Base-by-base conservation (phyloP, 2,888 invertebrate genomes). In the Polia nebulosa region DNA sequence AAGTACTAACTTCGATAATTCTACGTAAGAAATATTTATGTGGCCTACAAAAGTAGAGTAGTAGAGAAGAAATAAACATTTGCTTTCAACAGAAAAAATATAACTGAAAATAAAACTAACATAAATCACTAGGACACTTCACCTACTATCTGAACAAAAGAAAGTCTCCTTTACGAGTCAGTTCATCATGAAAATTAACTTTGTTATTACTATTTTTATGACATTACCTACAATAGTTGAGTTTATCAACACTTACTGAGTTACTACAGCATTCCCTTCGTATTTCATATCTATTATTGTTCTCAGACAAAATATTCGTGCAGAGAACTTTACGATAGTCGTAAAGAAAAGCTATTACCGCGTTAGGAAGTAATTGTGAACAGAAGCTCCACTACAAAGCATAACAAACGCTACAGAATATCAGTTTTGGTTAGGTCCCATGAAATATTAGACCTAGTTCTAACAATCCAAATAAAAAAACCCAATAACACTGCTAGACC, bases 301-400 rank as follows among this genome's bases (percentile, higher is more conserved):
- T 81, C 81, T 77, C 68, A 80, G 85, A 83, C 80, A 83, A 85
- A 81, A 85, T 82, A 84, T 86, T 85, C 80, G 80, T 68, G 72
- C 62, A 69, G 80, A 80, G 82, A 80, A 78, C 79, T 90, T 90
- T 89, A 90, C 81, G 88, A 86, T 82, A 73, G 83, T 81, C 88
- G 79, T 90, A 91, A 83, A 91, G 76, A 87, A 82, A 84, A 85
- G 80, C 82, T 77, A 86, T 88, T 84, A 85, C 80, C 6, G 29
- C 9, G 22, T 15, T 51, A 7, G 5, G 25, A 22, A 47, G 17
- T 1, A 39, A 36, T 36, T 36, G 17, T 44, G 15, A 1, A 5
- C 57, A 80, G 58, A 80, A 80, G 76, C 44, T 59, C 8, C 27
- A 59, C 20, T 44, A 32, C 17, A 58, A 3, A n/a, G n/a, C 29